Percentiles rank a stretch among this genome's conserved stretches.
phyloP scores from a whole-genome alignment of 2,113 vertebrate species.

The Chauna torquata region DNA sequence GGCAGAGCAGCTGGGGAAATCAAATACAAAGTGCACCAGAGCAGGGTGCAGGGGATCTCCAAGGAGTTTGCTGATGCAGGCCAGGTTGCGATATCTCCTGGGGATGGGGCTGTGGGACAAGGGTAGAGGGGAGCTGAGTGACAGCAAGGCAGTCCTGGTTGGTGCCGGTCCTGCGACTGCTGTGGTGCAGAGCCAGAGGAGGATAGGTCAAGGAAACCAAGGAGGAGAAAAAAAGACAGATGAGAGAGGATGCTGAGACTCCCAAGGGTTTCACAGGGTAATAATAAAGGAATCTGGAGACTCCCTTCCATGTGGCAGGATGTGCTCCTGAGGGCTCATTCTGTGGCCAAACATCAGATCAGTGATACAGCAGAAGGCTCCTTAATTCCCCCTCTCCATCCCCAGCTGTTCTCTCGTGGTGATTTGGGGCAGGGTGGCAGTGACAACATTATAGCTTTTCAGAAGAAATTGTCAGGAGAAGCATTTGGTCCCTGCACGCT shows the following conservation, averaged over 20 bases:
- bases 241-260: not conserved
- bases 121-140: not conserved
- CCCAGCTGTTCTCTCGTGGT: not conserved
- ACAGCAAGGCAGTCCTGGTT: rapidly evolving
- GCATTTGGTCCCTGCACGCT: not conserved
- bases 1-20: not conserved
- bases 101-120: not conserved
- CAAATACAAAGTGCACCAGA: not conserved
- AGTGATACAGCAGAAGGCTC: not conserved
- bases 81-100: rapidly evolving
- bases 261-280: not conserved
- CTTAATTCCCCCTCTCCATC: not conserved
- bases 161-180: not conserved
- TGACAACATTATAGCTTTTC: not conserved
- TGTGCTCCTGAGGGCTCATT: not conserved
- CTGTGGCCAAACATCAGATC: not conserved
- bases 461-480: not conserved
- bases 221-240: not conserved
- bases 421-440: not conserved
- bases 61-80: not conserved
- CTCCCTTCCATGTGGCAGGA: too few relatives aligned
- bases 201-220: not conserved
- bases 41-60: not conserved
- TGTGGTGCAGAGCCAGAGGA: not conserved
- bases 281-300: not conserved